Conservation (phyloP, 2,797 vertebrate species). For the Phrynocephalus guinanensis region DNA sequence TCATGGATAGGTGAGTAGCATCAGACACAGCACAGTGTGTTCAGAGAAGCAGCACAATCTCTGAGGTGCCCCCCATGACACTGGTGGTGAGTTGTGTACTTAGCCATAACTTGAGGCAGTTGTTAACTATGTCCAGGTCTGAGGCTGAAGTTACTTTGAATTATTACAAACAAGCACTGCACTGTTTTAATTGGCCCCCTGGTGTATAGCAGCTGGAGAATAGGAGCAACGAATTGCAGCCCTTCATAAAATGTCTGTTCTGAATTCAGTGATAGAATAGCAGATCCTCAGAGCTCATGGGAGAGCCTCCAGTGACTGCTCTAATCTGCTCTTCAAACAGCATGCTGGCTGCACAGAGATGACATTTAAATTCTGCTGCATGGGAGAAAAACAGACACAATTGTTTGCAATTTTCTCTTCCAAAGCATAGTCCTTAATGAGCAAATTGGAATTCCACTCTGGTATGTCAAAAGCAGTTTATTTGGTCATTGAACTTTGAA, state of each 20-base stretch:
- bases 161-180: constrained; percentile 50
- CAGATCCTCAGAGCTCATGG: rapidly evolving
- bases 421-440: constrained; percentile 22
- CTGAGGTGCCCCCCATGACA: not conserved
- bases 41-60: too few species aligned
- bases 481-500: not conserved
- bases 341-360: rapidly evolving
- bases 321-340: not conserved
- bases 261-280: constrained; percentile 12
- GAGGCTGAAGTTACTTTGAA: constrained; percentile 35
- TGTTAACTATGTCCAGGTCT: constrained; percentile 27
- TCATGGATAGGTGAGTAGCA: too few species aligned
- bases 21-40: too few species aligned
- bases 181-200: constrained; percentile 61
- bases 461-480: constrained; percentile 23
- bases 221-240: constrained; percentile 51
- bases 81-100: rapidly evolving
- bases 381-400: not conserved
- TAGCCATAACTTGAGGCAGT: rapidly evolving
- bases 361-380: not conserved
- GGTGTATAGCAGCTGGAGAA: constrained; percentile 54
- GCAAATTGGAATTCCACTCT: constrained; percentile 15
- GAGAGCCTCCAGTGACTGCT: not conserved
- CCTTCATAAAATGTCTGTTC: constrained; percentile 50
- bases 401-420: not conserved